phyloP scores from a whole-genome alignment of 35 echinoderm and acorn worm species.

The Heliocidaris tuberculata region DNA sequence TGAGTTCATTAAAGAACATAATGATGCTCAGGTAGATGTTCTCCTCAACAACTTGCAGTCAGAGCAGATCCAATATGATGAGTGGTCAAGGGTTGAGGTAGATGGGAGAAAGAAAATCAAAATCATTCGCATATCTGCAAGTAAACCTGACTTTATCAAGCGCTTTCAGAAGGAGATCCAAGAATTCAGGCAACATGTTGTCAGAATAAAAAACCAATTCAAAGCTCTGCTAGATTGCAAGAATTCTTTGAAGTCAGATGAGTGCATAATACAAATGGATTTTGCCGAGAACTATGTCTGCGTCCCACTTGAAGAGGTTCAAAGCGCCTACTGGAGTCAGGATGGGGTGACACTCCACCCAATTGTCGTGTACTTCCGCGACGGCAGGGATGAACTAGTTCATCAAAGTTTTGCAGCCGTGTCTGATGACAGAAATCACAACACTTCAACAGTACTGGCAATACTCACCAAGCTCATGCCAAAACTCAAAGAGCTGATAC shows the following conservation, averaged over 20 bases:
- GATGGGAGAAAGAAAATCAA: slow-evolving; percentile 46
- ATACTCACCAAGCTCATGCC: slow-evolving; percentile 46
- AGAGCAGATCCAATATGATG: neutral
- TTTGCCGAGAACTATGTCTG: slow-evolving; percentile 77
- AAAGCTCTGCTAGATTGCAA: slow-evolving; percentile 34
- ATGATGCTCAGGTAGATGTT: neutral
- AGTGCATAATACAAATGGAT: slow-evolving; percentile 67
- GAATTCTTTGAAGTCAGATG: neutral
- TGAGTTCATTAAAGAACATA: slow-evolving; percentile 49
- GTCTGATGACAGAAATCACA: slow-evolving; percentile 50
- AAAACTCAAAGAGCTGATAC: slow-evolving; percentile 10
- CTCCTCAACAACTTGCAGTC: neutral
- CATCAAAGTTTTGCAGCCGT: slow-evolving; percentile 47
- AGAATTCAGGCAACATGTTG: slow-evolving; percentile 3
- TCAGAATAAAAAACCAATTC: slow-evolving; percentile 31
- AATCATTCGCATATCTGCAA: neutral
- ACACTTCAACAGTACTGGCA: slow-evolving; percentile 37
- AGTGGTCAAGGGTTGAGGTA: neutral
- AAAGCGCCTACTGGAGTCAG: slow-evolving; percentile 53
- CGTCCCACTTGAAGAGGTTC: slow-evolving; percentile 58
- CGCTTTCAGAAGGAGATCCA: neutral
- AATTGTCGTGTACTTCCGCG: slow-evolving; percentile 41
- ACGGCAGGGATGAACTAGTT: neutral
- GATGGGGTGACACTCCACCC: slow-evolving; percentile 41
- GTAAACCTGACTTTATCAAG: slow-evolving; percentile 16